Conservation (phyloP, 2,797 vertebrate genomes). For the Amazona ochrocephala region DNA sequence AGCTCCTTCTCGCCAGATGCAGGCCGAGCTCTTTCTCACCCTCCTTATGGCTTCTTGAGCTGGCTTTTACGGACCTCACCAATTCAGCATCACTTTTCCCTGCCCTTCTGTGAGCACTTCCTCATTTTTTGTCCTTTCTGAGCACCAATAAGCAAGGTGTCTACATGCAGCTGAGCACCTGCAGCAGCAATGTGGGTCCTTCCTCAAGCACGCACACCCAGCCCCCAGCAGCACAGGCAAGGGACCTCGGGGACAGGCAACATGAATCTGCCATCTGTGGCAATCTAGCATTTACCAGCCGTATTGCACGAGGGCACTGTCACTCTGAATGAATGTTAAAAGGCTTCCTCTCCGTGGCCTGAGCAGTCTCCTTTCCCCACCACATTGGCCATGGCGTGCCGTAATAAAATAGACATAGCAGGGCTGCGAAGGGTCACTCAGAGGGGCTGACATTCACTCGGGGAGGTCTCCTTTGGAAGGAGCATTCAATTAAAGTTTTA, state of each 20-base stretch:
- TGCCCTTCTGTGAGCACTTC: neutral
- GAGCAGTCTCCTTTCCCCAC: neutral
- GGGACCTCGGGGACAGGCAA: neutral
- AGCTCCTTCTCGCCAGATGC: rapidly evolving
- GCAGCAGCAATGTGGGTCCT: neutral
- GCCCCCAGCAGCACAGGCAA: neutral
- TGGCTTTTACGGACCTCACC: neutral
- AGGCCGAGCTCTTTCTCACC: neutral
- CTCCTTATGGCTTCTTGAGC: neutral
- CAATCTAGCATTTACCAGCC: conserved; percentile 14
- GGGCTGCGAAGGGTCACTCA: neutral
- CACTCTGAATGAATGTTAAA: neutral
- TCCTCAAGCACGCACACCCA: neutral
- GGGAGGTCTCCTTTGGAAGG: neutral
- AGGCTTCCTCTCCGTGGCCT: neutral
- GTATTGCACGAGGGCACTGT: neutral
- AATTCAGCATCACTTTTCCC: neutral
- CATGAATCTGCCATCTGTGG: conserved; percentile 23
- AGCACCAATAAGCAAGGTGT: neutral
- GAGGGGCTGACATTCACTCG: neutral
- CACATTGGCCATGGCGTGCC: neutral
- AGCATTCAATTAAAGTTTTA: neutral
- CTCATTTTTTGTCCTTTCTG: neutral
- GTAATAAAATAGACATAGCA: neutral
- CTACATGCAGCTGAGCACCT: neutral